Base-by-base conservation (phyloP, 2,797 vertebrate genomes). In the Cheirogaleus major region DNA sequence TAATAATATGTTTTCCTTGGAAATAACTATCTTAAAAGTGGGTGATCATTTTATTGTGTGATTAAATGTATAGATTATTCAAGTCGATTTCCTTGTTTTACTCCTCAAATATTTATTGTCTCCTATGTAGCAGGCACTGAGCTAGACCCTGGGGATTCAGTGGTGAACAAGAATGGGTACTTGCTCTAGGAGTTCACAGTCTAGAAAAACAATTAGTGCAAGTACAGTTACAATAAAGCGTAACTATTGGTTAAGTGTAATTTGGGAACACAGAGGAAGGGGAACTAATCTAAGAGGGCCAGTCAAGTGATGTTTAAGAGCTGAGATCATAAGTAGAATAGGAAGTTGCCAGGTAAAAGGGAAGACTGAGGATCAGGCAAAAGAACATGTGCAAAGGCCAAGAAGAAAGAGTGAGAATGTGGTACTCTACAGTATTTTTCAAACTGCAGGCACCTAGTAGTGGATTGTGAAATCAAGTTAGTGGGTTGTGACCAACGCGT, bases 31-130 rank as follows among this genome's bases (percentile, higher is more conserved):
- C 25, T 88, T 61, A 87, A 80, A 83, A 95, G 63, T 67, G 84
- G n/a, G 32, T 35, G 45, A 75, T 86, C 7, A 41, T 95, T 95
- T 92, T 76, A 86, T 89, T 86, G 48, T 91, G 75, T 87, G n/a
- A n/a, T 89, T 92, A 61, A 79, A 70, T 78, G 70, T 41, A 17
- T 17, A 89, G 82, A 59, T 65, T 83, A 89, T 91, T 82, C 41
- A 72, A 93, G 63, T 78, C 43, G 25, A 30, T 86, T 67, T 95
- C 23, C 79, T 85, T 87, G 50, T 79, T 80, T 92, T 93, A 76
- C 22, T 57, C 38, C 70, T 78, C 82, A 91, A 76, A 43, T 92
- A 59, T 43, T 78, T 92, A 45, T 78, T 2, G 63, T 76, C 86
- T 88, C 13, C 50, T 85, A 48, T 27, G 4, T 89, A n/a, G 38